Conservation (phyloP, 2,113 vertebrate species). For the Cathartes aura region DNA sequence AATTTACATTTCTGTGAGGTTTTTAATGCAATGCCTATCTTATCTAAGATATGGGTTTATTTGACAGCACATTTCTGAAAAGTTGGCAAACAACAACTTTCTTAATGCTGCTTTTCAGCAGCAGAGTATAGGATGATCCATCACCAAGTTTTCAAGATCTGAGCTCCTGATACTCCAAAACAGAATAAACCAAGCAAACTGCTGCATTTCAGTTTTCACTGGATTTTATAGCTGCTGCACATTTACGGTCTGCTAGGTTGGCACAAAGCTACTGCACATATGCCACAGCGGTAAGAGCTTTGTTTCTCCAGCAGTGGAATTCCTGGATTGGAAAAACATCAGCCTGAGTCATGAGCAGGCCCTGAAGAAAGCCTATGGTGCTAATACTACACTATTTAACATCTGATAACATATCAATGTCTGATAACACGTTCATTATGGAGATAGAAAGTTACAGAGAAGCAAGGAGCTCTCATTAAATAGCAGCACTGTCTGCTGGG, state of each 20-base stretch:
- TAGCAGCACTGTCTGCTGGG: background rate
- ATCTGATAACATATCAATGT: background rate
- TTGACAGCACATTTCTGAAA: conserved; percentile 44
- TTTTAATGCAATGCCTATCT: conserved; percentile 10
- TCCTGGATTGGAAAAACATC: background rate
- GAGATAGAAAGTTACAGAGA: background rate
- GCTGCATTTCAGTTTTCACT: conserved; percentile 34
- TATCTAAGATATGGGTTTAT: background rate
- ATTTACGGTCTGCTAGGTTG: conserved; percentile 13
- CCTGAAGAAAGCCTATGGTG: background rate
- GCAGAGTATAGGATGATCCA: background rate
- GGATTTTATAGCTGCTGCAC: background rate
- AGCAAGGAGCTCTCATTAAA: background rate
- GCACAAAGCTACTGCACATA: background rate
- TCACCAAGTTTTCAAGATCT: conserved; percentile 46
- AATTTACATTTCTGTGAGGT: conserved; percentile 34
- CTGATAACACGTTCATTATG: background rate
- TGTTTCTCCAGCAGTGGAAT: conserved; percentile 10
- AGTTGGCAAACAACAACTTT: conserved; percentile 47
- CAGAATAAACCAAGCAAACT: conserved; percentile 19
- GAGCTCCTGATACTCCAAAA: conserved; percentile 34
- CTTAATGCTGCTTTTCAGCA: conserved; percentile 32
- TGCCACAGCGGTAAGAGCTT: background rate
- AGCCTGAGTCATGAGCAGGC: background rate
- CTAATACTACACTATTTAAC: background rate